Conservation (phyloP, 2,797 vertebrate genomes). For the Halcyon leucocephala region DNA sequence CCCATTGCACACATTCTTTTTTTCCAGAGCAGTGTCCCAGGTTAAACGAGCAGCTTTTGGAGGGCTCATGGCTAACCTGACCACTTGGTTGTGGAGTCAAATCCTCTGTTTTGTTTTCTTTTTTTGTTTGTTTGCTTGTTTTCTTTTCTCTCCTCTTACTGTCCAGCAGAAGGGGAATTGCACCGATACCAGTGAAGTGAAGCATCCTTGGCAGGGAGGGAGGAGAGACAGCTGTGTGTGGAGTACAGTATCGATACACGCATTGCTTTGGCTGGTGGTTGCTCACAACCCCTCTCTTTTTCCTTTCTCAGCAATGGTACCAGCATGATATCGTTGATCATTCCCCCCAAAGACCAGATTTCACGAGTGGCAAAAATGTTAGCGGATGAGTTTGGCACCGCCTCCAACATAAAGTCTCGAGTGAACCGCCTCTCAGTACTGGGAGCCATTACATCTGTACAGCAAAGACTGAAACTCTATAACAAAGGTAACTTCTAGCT, state of each 20-base stretch:
- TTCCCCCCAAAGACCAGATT: constrained; percentile 99
- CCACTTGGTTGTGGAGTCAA: neutral
- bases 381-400: constrained; percentile 98
- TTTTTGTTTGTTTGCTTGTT: neutral
- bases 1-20: rapidly evolving
- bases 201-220: neutral
- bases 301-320: constrained; percentile 91
- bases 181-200: neutral
- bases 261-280: neutral
- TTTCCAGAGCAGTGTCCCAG: neutral
- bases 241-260: neutral
- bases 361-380: constrained; percentile 99
- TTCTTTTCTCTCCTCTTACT: neutral
- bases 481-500: constrained; percentile 90
- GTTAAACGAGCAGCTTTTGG: neutral
- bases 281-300: constrained; percentile 24
- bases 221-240: neutral
- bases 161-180: neutral
- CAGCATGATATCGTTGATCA: constrained; percentile 99
- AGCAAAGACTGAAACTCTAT: constrained; percentile 99
- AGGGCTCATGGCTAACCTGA: neutral
- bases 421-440: constrained; percentile 99
- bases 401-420: constrained; percentile 98
- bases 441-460: constrained; percentile 99
- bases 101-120: neutral